A percentile compares a stretch with the other conserved stretches of the same genome.
Conservation (phyloP, 2,113 vertebrate species). For the Helogale parvula region DNA sequence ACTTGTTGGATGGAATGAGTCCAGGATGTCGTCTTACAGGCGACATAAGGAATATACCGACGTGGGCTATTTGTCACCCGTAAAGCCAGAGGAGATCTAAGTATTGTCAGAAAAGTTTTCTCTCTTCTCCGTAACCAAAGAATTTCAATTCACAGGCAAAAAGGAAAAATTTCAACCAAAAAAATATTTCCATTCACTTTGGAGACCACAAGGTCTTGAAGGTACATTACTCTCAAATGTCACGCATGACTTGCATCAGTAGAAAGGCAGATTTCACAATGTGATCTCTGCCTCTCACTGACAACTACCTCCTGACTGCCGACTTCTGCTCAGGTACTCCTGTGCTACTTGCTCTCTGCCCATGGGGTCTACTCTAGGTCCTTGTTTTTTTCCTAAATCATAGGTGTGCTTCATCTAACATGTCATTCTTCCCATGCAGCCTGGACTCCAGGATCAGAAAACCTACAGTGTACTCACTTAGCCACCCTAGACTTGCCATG, state of each 20-base stretch:
- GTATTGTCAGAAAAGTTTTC: background rate
- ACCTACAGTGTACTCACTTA: background rate
- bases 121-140: background rate
- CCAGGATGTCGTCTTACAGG: background rate
- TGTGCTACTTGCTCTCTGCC: background rate
- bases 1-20: background rate
- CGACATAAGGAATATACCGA: background rate
- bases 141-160: background rate
- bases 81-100: background rate
- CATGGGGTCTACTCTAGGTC: background rate
- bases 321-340: too few relatives aligned
- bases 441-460: background rate
- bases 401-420: background rate
- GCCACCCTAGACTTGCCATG: background rate
- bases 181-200: background rate
- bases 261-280: background rate
- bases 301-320: background rate
- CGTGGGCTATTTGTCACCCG: background rate
- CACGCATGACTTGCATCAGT: background rate
- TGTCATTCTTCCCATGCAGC: fast-evolving
- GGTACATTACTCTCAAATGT: too few relatives aligned
- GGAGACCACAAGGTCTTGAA: background rate
- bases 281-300: background rate
- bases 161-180: background rate
- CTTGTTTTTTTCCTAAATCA: background rate